Evolutionary conservation across 2,797 vertebrate genomes (phyloP).

Genomic region (Onychomys leucogaster): DNA sequence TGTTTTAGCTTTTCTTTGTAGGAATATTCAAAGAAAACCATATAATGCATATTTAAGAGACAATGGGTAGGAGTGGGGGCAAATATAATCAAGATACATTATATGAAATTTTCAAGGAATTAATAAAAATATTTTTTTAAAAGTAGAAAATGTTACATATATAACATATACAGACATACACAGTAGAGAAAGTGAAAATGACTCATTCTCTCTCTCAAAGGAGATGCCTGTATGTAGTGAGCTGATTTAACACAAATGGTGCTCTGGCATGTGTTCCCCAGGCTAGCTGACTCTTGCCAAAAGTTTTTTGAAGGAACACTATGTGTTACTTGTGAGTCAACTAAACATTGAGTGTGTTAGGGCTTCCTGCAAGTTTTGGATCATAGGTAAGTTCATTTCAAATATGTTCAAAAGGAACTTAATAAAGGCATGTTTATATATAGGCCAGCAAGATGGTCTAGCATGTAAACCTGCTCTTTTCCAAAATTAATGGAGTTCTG

Average conservation of each 20-base stretch:
- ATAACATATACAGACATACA: not conserved
- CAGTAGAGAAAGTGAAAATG: not conserved
- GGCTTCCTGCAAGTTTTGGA: slow-evolving; percentile 31
- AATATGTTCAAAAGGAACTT: slow-evolving; percentile 14
- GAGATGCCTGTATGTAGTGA: not conserved
- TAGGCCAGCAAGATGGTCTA: not conserved
- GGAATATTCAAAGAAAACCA: not conserved
- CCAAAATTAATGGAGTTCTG: not conserved
- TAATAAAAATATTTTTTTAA: not conserved
- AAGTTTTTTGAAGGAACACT: not conserved
- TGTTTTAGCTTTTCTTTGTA: not conserved
- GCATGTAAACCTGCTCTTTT: not conserved
- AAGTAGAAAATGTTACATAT: not conserved
- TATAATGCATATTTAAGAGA: slow-evolving; percentile 24
- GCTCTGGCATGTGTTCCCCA: not conserved
- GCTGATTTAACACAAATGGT: not conserved
- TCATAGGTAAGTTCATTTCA: slow-evolving; percentile 55
- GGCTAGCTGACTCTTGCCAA: slow-evolving; percentile 57
- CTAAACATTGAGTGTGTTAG: slow-evolving; percentile 37
- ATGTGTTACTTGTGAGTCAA: slow-evolving; percentile 47
- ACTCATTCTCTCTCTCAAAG: not conserved
- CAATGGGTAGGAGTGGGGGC: not conserved
- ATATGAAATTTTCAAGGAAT: not conserved
- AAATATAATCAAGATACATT: not conserved
- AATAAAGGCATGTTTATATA: not conserved